Percentiles rank a stretch among this genome's conserved stretches.
phyloP scores from a whole-genome alignment of 2,888 invertebrate species.

The Diarsia rubi region DNA sequence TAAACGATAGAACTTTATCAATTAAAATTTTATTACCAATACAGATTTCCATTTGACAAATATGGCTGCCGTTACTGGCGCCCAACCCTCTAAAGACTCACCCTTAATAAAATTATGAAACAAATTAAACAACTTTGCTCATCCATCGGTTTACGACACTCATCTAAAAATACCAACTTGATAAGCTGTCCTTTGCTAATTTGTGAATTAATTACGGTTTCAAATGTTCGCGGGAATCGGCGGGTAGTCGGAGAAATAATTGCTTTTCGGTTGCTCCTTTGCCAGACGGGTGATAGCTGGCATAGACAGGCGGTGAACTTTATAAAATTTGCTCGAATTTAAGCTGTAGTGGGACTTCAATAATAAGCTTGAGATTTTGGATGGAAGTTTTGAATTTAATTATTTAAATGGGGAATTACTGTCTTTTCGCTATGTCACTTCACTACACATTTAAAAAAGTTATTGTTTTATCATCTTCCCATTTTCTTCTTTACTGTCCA shows the following conservation, averaged over 20 bases:
- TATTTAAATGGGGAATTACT: constrained; percentile 1
- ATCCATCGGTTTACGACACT: constrained; percentile 69
- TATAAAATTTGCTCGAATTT: constrained; percentile 34
- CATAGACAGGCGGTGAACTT: constrained; percentile 57
- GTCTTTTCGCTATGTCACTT: background rate
- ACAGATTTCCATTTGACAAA: constrained; percentile 67
- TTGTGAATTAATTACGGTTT: constrained; percentile 74
- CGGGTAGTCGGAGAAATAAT: constrained; percentile 69
- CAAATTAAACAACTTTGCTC: constrained; percentile 71
- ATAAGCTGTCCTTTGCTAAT: constrained; percentile 74
- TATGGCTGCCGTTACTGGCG: constrained; percentile 57
- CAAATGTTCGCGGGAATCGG: constrained; percentile 52
- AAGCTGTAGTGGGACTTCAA: constrained; percentile 13
- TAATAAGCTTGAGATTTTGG: constrained; percentile 19
- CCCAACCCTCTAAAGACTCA: constrained; percentile 63
- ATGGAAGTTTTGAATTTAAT: constrained; percentile 6
- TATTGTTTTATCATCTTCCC: background rate
- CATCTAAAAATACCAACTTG: constrained; percentile 70
- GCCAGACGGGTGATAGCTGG: constrained; percentile 38
- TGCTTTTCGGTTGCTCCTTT: constrained; percentile 70
- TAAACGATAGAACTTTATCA: constrained; percentile 63
- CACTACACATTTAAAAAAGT: background rate
- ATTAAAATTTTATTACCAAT: constrained; percentile 68
- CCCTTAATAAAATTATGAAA: constrained; percentile 73
- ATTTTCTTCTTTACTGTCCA: background rate